These are phyloP conservation scores for Pinna nobilis DNA, from an alignment of 1,140 invertebrate genomes.

Conservation along the genomic window DNA sequence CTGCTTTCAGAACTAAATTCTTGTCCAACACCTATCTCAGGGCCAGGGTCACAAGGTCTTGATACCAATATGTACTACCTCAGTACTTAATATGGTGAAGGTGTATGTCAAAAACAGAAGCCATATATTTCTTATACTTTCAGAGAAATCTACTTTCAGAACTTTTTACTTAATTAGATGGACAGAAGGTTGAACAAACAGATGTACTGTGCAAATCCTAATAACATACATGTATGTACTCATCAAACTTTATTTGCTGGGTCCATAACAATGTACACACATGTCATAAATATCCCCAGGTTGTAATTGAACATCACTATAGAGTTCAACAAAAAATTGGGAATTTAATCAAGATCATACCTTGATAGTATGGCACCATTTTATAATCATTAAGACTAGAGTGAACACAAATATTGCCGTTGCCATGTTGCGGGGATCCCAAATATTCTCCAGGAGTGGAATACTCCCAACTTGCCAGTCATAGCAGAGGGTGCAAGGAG, in stretches of 20 bases:
- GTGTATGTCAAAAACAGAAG: too few species aligned
- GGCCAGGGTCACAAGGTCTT: too few species aligned
- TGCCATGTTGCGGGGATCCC: slow-evolving; percentile 88
- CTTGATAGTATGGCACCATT: slow-evolving; percentile 20
- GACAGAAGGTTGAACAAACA: too few species aligned
- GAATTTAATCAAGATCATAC: slow-evolving; percentile 1
- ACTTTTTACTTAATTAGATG: too few species aligned
- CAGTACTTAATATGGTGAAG: too few species aligned
- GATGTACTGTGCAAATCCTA: not conserved
- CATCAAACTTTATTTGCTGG: not conserved
- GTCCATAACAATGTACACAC: not conserved
- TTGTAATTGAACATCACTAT: not conserved
- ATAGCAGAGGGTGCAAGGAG: slow-evolving; percentile 92
- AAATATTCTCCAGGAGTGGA: slow-evolving; percentile 86
- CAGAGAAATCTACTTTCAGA: too few species aligned
- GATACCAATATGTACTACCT: too few species aligned
- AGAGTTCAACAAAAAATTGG: not conserved
- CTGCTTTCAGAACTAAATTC: not conserved
- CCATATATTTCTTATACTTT: too few species aligned
- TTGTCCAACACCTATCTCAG: not conserved
- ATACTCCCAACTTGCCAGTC: slow-evolving; percentile 99
- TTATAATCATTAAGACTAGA: not conserved
- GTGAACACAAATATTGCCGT: slow-evolving; percentile 75
- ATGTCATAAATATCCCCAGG: not conserved
- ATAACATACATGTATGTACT: not conserved